Percentiles rank a stretch among this genome's conserved stretches.
phyloP scores from a whole-genome alignment of 2,888 invertebrate genomes.

The Helobdella robusta region DNA sequence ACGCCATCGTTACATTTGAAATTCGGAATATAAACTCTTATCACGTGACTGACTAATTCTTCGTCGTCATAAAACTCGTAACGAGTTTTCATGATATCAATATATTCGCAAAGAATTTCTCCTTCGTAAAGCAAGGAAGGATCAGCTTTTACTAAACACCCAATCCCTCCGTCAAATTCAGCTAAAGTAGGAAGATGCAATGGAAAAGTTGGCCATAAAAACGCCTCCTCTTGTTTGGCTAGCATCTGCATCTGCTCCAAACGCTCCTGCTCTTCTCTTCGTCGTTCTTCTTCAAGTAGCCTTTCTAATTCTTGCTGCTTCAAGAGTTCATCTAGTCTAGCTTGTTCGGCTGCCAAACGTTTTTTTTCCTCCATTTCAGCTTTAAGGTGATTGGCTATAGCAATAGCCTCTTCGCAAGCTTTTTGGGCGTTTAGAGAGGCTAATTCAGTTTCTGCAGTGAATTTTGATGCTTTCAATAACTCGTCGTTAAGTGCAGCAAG shows the following conservation, averaged over 20 bases:
- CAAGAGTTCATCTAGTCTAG: background rate
- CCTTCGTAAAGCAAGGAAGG: constrained; percentile 35
- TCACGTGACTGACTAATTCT: constrained; percentile 42
- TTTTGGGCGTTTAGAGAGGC: constrained; percentile 23
- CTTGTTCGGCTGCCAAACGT: constrained; percentile 13
- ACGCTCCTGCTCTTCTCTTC: constrained; percentile 17
- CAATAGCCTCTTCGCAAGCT: constrained; percentile 25
- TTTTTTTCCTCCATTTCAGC: constrained; percentile 24
- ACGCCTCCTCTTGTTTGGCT: constrained; percentile 13
- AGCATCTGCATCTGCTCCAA: constrained; percentile 6
- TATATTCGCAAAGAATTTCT: constrained; percentile 31
- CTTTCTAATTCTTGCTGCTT: background rate
- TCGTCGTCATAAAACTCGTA: constrained; percentile 40
- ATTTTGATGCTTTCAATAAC: constrained; percentile 15
- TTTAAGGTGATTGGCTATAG: constrained; percentile 22
- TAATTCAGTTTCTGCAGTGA: constrained; percentile 23
- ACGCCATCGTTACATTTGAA: constrained; percentile 24
- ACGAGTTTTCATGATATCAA: constrained; percentile 37
- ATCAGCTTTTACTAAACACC: constrained; percentile 37
- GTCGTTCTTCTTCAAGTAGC: constrained; percentile 14
- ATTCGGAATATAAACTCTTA: constrained; percentile 33
- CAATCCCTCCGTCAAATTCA: constrained; percentile 35
- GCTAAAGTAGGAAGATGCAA: background rate
- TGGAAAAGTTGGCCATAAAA: constrained; percentile 15
- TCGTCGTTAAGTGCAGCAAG: constrained; percentile 25